A percentile compares a stretch with the other conserved stretches of the same genome.
These are phyloP conservation scores for Aphelinus certus DNA, from an alignment of 1,140 invertebrate species.

Conservation along the genomic window DNA sequence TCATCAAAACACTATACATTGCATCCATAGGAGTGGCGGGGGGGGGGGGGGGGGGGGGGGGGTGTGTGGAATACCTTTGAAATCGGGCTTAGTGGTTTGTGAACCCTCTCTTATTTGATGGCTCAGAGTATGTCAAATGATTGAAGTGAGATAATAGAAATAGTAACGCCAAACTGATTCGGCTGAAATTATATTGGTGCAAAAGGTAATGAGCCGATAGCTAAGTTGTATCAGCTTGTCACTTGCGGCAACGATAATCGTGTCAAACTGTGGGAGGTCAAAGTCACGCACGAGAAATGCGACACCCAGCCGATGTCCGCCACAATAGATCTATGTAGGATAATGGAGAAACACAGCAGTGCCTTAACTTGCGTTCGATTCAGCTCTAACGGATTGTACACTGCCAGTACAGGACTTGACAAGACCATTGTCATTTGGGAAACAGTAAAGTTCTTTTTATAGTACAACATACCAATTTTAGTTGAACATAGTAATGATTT, in stretches of 20 bases:
- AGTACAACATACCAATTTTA: neutral
- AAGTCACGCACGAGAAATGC: slow-evolving; percentile 50
- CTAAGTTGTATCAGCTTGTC: slow-evolving; percentile 70
- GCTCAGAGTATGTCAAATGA: too few species aligned
- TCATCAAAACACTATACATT: too few species aligned
- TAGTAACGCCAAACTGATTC: too few species aligned
- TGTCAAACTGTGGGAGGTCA: slow-evolving; percentile 80
- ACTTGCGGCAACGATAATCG: slow-evolving; percentile 78
- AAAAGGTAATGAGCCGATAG: slow-evolving; percentile 59
- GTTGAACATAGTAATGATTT: too few species aligned
- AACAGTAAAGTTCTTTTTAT: slow-evolving; percentile 53
- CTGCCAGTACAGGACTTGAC: slow-evolving; percentile 76
- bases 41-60: too few species aligned
- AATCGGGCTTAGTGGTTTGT: too few species aligned
- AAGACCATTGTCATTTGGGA: slow-evolving; percentile 79
- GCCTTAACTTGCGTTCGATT: slow-evolving; percentile 74
- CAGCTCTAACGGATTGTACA: slow-evolving; percentile 68
- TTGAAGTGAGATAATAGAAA: too few species aligned
- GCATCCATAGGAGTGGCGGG: too few species aligned
- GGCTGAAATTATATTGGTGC: too few species aligned
- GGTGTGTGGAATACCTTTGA: too few species aligned
- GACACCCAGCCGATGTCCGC: slow-evolving; percentile 45
- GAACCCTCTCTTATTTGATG: too few species aligned
- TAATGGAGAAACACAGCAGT: slow-evolving; percentile 61
- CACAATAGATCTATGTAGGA: slow-evolving; percentile 48